Base-by-base conservation (phyloP, 2,113 vertebrate genomes). In the Puntigrus tetrazona region DNA sequence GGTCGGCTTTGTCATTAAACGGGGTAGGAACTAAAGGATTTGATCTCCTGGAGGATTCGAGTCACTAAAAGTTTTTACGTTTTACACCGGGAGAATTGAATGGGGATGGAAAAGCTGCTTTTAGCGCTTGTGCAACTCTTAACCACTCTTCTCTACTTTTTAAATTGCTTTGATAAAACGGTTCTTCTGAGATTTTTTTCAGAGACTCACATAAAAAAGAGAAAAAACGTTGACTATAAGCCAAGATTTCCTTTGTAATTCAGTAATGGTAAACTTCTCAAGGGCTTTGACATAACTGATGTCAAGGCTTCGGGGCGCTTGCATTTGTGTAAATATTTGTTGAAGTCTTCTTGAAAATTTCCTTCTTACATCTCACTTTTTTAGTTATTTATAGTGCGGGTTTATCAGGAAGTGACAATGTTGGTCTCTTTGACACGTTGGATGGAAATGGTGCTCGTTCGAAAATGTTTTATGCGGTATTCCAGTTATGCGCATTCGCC, bases 1-100 rank as follows among this genome's bases (percentile, higher is more conserved):
- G 22, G 25, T 47, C 9, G 50, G 69, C 18, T 69, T 38, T 69
- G 18, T 81, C 34, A 47, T 84, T 70, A 81, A 81, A 75, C 61
- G 36, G 25, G 67, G 43, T 11, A 57, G 13, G 11, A 55, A 41
- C 57, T 47, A 52, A 27, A 25, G 18, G 13, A 43, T 73, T 16
- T 43, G 55, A 65, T 14, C 11, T 25, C 20, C 43, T 69, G 50
- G 29, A 75, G 25, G n/a, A 75, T 45, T 43, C 29, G 43, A 47
- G n/a, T 8, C 18, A 69, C 31, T 5, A 36, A 67, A 3, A 29
- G 3, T 67, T 7, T 69, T 67, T 20, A 36, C 10, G 61, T 31
- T 34, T 65, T 65, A 65, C 14, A 34, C 27, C 3, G 27, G 61
- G 16, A 65, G 29, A 65, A 65, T 3, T 14, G 27, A 31, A 65